Percentiles rank a stretch among this genome's conserved stretches.
These are phyloP conservation scores for Coleophora deauratella DNA, from an alignment of 2,888 invertebrate species.

Conservation along the genomic window DNA sequence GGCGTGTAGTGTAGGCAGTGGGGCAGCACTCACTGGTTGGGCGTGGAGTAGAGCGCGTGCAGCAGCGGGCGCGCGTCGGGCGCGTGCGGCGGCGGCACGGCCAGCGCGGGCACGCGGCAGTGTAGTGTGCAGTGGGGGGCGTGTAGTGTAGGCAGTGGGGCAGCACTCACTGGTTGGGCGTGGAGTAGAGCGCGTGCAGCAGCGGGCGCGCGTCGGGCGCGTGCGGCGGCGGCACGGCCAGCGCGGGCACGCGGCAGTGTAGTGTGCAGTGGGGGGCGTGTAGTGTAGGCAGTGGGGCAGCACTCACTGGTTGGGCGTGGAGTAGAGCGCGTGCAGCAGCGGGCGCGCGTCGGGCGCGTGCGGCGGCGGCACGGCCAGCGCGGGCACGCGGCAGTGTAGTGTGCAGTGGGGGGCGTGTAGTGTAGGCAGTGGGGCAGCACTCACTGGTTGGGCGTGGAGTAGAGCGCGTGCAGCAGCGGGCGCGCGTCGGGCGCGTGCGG, in stretches of 20 bases:
- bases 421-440: too few relatives aligned
- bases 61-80: conserved; percentile 88
- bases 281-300: too few relatives aligned
- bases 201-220: conserved; percentile 87
- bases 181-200: conserved; percentile 84
- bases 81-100: conserved; percentile 77
- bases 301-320: too few relatives aligned
- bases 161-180: too few relatives aligned
- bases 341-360: conserved; percentile 85
- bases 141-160: too few relatives aligned
- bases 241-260: conserved; percentile 83
- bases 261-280: too few relatives aligned
- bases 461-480: conserved; percentile 84
- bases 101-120: conserved; percentile 82
- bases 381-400: too few relatives aligned
- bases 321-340: conserved; percentile 84
- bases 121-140: too few relatives aligned
- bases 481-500: conserved; percentile 81
- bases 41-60: conserved; percentile 84
- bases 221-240: conserved; percentile 77
- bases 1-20: too few relatives aligned
- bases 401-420: too few relatives aligned
- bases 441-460: too few relatives aligned
- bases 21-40: too few relatives aligned
- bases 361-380: conserved; percentile 78